Conservation (phyloP, 1,140 invertebrate genomes). For the Nixonia krombeini region DNA sequence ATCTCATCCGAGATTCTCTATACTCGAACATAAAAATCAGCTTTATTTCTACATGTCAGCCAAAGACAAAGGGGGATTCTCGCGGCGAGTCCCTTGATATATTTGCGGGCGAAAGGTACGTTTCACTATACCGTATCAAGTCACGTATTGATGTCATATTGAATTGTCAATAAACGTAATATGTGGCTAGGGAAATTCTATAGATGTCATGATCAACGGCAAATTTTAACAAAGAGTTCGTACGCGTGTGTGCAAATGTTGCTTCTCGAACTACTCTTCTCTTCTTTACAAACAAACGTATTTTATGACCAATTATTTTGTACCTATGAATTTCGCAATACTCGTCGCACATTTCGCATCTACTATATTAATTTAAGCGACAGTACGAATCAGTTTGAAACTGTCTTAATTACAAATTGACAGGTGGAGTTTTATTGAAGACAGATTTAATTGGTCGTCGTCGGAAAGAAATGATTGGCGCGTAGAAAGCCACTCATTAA, state of each 20-base stretch:
- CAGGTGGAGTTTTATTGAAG: constrained; percentile 16
- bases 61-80: constrained; percentile 51
- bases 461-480: constrained; percentile 52
- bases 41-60: constrained; percentile 65
- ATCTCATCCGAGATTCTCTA: constrained; percentile 63
- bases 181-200: too few species aligned
- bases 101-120: constrained; percentile 48
- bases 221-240: too few species aligned
- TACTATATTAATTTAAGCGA: too few species aligned
- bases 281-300: too few species aligned
- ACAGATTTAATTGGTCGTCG: constrained; percentile 20
- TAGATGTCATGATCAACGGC: too few species aligned
- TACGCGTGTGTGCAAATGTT: too few species aligned
- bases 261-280: too few species aligned
- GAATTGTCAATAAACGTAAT: constrained; percentile 33
- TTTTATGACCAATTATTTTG: too few species aligned
- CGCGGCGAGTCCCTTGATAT: constrained; percentile 47
- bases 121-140: constrained; percentile 31
- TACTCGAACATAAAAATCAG: constrained; percentile 72
- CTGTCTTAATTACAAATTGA: constrained; percentile 2
- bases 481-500: constrained; percentile 60
- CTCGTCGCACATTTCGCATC: too few species aligned
- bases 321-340: too few species aligned
- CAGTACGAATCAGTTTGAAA: too few species aligned
- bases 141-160: constrained; percentile 43